Evolutionary conservation across 1,140 invertebrate genomes (phyloP), one percentile per base, ranked within the genome.

Genomic region (Drosophila athabasca): DNA sequence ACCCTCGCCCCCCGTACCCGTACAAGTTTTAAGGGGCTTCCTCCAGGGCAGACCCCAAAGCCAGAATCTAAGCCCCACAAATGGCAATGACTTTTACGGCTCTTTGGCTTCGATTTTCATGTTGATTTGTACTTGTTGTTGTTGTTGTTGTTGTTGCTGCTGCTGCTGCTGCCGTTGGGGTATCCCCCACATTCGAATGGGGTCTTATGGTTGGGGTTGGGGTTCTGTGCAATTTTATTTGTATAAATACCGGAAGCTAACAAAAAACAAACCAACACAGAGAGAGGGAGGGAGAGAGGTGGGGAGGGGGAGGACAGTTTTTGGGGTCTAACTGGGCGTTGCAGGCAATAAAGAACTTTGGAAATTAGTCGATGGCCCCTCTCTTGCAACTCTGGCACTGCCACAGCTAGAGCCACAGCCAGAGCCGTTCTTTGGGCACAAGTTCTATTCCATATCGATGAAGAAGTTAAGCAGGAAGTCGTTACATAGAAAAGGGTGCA

Each of bases 191-290:
- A 29, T 29, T 7, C 29, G 29, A 8, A 7, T 29, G 29, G 26
- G 26, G 0, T 6, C 26, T 29, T 76, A 48, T 13, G 49, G 60
- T 49, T 69, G 35, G 61, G 71, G 66, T 74, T 68, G 68, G 61
- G 70, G 59, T 82, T 83, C 76, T 75, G 76, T 76, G 71, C 79
- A 61, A 79, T 88, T 87, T 87, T 88, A 89, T 88, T 88, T 88
- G 84, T 89, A 84, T 89, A 89, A 89, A 89, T 89, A 85, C 90
- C 90, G 90, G 90, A 90, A 91, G 90, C 77, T 75, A 65, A 31
- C 68, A 71, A 52, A 78, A 71, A 68, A 52, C 44, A 31, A 17
- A 19, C 26, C 35, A 50, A 49, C 46, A 13, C 31, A 15, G 52
- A 31, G 48, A 17, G 11, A 13, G 26, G 15, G 31, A n/a, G 52